phyloP scores from a whole-genome alignment of 1,140 invertebrate species.

The Papilio polyxenes region DNA sequence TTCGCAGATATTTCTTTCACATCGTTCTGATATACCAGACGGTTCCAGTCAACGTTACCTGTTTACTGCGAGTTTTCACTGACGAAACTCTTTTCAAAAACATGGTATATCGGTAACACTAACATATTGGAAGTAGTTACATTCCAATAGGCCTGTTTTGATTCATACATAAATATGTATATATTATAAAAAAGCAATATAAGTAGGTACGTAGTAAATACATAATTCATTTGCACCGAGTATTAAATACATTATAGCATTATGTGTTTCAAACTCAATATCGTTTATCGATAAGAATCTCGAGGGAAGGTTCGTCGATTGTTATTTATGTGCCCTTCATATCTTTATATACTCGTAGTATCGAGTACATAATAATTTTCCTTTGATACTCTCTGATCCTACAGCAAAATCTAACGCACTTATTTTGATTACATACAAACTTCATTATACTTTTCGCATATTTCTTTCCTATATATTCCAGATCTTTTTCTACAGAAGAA shows the following conservation, averaged over 20 bases:
- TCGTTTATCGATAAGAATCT: conserved; percentile 13
- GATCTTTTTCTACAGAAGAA: no score
- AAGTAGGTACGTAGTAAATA: background rate
- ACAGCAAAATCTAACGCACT: background rate
- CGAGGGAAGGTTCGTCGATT: conserved; percentile 16
- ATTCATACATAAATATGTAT: no score
- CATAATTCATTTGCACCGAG: background rate
- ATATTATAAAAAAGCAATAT: no score
- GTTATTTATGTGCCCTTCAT: background rate
- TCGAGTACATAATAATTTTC: background rate
- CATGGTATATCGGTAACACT: no score
- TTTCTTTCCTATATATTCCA: background rate
- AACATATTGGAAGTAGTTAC: background rate
- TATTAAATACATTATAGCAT: background rate
- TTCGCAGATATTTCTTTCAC: background rate
- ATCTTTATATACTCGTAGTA: background rate
- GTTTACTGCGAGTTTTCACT: no score
- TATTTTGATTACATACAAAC: background rate
- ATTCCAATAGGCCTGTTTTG: background rate
- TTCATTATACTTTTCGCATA: background rate
- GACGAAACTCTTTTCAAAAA: no score
- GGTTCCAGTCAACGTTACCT: no score
- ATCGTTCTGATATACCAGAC: no score
- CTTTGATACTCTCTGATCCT: background rate
- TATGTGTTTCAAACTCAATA: conserved; percentile 11